Evolutionary conservation across 1,140 invertebrate species (phyloP).

Genomic region (Cataglyphis hispanica): DNA sequence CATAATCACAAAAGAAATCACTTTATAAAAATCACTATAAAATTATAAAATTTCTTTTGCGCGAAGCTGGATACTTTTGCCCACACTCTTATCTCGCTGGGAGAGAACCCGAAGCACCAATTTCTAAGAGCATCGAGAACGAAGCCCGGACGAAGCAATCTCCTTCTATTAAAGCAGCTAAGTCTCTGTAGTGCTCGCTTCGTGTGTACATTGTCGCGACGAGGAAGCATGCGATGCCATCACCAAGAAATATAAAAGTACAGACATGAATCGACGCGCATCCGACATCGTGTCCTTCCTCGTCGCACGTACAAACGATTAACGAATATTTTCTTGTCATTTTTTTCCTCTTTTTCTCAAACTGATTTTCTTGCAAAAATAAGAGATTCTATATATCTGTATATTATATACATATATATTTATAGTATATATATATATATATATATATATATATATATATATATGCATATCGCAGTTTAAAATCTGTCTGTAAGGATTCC

Average conservation of each 20-base stretch:
- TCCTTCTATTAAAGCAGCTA: slow-evolving; percentile 71
- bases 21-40: slow-evolving; percentile 28
- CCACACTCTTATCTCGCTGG: neutral
- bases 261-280: neutral
- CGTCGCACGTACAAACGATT: slow-evolving; percentile 9
- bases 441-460: slow-evolving; percentile 67
- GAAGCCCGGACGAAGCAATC: slow-evolving; percentile 29
- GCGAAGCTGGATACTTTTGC: neutral
- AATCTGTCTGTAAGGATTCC: slow-evolving; percentile 34
- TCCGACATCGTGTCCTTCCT: neutral
- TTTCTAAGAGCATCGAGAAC: slow-evolving; percentile 4
- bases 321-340: slow-evolving; percentile 26
- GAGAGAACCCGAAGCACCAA: neutral
- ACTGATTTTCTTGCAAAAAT: slow-evolving; percentile 79
- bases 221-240: neutral
- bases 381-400: slow-evolving; percentile 78
- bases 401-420: slow-evolving; percentile 73
- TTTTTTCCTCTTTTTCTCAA: slow-evolving; percentile 66
- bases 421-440: slow-evolving; percentile 75
- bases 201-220: neutral
- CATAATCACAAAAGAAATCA: slow-evolving; percentile 34
- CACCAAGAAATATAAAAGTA: neutral
- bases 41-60: slow-evolving; percentile 30
- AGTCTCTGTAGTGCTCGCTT: slow-evolving; percentile 67
- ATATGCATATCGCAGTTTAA: slow-evolving; percentile 73